These are phyloP conservation scores for Botia almorhae DNA, from an alignment of 2,797 vertebrate genomes.

Conservation along the genomic window DNA sequence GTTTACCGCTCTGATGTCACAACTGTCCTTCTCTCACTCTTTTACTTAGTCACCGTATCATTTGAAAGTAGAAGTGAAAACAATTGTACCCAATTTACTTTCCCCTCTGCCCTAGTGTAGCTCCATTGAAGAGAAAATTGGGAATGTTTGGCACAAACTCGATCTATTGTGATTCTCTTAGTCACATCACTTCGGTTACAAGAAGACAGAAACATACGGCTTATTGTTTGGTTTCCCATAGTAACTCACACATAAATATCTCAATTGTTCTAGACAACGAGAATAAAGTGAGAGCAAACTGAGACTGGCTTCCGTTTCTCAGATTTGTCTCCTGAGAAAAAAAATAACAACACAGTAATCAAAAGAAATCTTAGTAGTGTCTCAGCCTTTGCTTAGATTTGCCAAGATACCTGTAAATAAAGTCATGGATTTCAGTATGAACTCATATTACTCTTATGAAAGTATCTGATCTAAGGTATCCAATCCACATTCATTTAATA, in stretches of 20 bases:
- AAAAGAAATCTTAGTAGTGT: background rate
- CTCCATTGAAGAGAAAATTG: background rate
- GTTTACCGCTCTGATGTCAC: slow-evolving; percentile 25
- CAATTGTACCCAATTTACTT: background rate
- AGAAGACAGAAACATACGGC: background rate
- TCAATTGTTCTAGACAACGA: background rate
- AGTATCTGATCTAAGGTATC: too few species aligned
- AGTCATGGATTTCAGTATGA: too few species aligned
- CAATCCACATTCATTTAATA: background rate
- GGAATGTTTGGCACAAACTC: slow-evolving; percentile 7
- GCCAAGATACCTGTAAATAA: background rate
- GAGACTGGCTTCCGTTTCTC: too few species aligned
- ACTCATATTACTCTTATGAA: too few species aligned
- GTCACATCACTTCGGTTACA: background rate
- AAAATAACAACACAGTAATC: too few species aligned
- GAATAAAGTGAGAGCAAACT: background rate
- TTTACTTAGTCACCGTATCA: background rate
- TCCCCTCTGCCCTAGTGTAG: background rate
- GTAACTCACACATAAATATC: background rate
- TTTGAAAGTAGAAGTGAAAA: background rate
- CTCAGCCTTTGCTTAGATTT: background rate
- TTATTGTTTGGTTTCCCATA: background rate
- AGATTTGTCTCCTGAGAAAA: too few species aligned
- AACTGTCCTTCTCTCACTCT: slow-evolving; percentile 2
- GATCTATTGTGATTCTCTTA: background rate